These are phyloP conservation scores for Propithecus deckenii DNA, from an alignment of 2,797 vertebrate genomes.

Conservation along the genomic window DNA sequence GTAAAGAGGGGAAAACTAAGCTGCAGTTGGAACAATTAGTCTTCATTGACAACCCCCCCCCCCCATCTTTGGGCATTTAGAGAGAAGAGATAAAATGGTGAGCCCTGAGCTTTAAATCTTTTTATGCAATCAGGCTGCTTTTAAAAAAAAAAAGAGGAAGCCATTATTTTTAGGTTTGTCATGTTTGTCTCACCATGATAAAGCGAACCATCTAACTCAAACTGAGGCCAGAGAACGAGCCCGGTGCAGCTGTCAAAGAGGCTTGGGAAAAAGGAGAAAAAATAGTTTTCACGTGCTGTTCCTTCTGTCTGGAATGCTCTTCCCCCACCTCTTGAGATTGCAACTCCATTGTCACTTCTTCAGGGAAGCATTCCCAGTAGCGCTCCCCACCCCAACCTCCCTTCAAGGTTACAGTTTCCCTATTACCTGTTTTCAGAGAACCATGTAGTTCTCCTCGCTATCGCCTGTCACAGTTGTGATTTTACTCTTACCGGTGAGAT, in stretches of 20 bases:
- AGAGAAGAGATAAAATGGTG: conserved; percentile 48
- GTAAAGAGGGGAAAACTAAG: conserved; percentile 37
- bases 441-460: background rate
- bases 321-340: conserved; percentile 3
- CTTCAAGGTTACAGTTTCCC: conserved; percentile 7
- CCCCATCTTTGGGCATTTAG: conserved; percentile 47
- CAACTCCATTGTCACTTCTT: conserved; percentile 51
- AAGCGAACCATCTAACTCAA: conserved; percentile 69
- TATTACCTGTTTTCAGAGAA: conserved; percentile 49
- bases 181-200: conserved; percentile 71
- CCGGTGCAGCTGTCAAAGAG: conserved; percentile 67
- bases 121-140: conserved; percentile 62
- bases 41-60: conserved; percentile 6
- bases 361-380: background rate
- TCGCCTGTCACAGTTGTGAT: background rate
- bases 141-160: conserved; percentile 50
- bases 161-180: conserved; percentile 75
- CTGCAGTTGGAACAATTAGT: conserved; percentile 46
- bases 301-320: conserved; percentile 61
- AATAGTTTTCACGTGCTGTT: conserved; percentile 60
- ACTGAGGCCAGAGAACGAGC: conserved; percentile 61
- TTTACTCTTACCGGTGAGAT: conserved; percentile 1
- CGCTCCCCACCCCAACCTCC: background rate
- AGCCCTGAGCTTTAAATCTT: conserved; percentile 56
- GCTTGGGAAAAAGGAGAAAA: conserved; percentile 45